A percentile compares a stretch with the other conserved stretches of the same genome.
Conservation (phyloP, 2,888 invertebrate species). For the Dryococelus australis region DNA sequence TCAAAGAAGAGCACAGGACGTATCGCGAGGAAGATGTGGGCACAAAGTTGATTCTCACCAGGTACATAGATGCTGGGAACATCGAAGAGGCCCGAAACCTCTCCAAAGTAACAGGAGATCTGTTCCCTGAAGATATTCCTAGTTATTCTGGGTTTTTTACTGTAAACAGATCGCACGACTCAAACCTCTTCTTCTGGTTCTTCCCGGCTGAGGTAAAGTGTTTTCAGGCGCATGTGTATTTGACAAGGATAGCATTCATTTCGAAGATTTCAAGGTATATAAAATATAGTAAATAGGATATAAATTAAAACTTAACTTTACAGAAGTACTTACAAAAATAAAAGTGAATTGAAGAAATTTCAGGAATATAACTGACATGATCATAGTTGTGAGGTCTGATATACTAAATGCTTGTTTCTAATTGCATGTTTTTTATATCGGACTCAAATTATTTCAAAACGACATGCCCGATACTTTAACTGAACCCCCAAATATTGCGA, state of each 20-base stretch:
- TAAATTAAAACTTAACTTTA: no score
- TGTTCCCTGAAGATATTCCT: conserved; percentile 60
- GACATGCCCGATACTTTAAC: no score
- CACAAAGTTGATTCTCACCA: conserved; percentile 64
- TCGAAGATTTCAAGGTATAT: not conserved
- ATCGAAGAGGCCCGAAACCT: conserved; percentile 62
- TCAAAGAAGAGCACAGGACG: not conserved
- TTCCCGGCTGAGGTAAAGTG: conserved; percentile 57
- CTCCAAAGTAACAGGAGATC: conserved; percentile 59
- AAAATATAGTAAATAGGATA: not conserved
- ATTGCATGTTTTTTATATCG: no score
- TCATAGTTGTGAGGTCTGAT: no score
- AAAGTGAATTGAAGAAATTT: no score
- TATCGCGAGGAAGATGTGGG: conserved; percentile 56
- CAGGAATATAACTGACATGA: no score
- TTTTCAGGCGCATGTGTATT: not conserved
- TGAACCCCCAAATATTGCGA: no score
- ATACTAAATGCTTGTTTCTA: no score
- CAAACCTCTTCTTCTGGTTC: conserved; percentile 63
- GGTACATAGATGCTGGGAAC: conserved; percentile 63
- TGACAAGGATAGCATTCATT: not conserved
- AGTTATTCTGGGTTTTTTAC: conserved; percentile 61
- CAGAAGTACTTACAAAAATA: no score
- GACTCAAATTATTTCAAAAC: no score
- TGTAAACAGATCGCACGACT: conserved; percentile 58